Base-by-base conservation (phyloP, 2,888 invertebrate species). In the Diaprepes abbreviatus region DNA sequence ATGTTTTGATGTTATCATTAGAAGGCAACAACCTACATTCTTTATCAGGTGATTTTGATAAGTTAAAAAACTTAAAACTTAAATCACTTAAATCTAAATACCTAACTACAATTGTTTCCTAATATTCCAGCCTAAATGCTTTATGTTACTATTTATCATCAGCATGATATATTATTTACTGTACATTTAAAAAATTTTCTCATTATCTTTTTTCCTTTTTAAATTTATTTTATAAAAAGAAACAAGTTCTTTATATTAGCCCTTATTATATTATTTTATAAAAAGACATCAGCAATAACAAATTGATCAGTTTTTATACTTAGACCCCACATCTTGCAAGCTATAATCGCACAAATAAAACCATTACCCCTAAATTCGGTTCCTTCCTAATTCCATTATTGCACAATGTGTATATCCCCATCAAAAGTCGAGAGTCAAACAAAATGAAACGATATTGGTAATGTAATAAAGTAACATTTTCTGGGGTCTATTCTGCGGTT, bases 1-100 rank as follows among this genome's bases (percentile, higher is more conserved):
- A 43, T 66, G 66, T 82, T 82, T 36, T 78, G 90, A 78, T 91
- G 91, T 77, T 91, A 12, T 91, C 91, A 0, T 80, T 90, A 50
- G 91, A 91, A 76, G 86, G 88, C 68, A 91, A 91, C 78, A 81
- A 85, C 58, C 84, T 91, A 48, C 84, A 84, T 12, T 80, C 79
- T 0, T 66, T 91, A 24, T 90, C 91, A 0, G 71, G 79, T 6
- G 82, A 85, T 5, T 85, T 91, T 81, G 83, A 85, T 17, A 82
- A 84, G 5, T 82, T 91, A 78, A 84, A 85, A 10, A 85, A 85
- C 0, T 79, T 91, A 85, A 10, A 85, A 85, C 0, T 79, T 91
- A 4, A 86, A 89, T 1, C 91, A 91, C 80, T 85, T 90, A 35
- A 91, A 91, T 83, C 81, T 91, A 1, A 86, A 86, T 62, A 86